Percentiles rank a stretch among this genome's conserved stretches.
Evolutionary conservation across 2,888 invertebrate genomes (phyloP).

Genomic region (Nomada hirtipes): DNA sequence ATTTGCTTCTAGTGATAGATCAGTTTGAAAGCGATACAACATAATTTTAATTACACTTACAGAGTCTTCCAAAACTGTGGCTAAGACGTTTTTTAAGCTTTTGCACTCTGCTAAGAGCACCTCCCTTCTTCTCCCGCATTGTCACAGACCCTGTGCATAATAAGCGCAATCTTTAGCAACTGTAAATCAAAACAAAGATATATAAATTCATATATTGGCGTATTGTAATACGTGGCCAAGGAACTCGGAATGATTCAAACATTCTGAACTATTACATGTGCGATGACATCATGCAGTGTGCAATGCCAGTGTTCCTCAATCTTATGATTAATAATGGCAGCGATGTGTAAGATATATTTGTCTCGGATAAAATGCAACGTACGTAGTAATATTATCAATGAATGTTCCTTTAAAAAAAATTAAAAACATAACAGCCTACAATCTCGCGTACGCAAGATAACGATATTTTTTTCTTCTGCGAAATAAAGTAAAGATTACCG

Average conservation of each 20-base stretch:
- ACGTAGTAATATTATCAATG: conserved; percentile 38
- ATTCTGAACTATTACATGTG: conserved; percentile 50
- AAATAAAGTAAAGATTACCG: conserved; percentile 35
- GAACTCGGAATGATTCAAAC: conserved; percentile 62
- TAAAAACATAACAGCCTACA: conserved; percentile 9
- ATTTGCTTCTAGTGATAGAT: background rate
- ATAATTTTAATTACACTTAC: conserved; percentile 88
- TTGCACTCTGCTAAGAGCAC: conserved; percentile 96
- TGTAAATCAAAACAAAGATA: conserved; percentile 39
- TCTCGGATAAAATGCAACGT: conserved; percentile 31
- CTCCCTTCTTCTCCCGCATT: conserved; percentile 96
- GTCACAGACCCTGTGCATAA: conserved; percentile 87
- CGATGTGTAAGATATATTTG: conserved; percentile 30
- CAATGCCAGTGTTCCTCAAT: conserved; percentile 61
- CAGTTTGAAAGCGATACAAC: no score
- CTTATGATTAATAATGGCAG: conserved; percentile 56
- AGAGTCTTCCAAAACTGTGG: conserved; percentile 97
- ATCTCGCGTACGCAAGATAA: conserved; percentile 40
- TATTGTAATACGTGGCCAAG: conserved; percentile 54
- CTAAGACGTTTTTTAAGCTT: conserved; percentile 97
- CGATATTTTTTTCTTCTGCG: conserved; percentile 25
- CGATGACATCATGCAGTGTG: conserved; percentile 61
- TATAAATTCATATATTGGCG: conserved; percentile 41
- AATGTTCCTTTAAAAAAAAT: conserved; percentile 12
- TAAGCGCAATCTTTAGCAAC: conserved; percentile 65